Evolutionary conservation across 2,888 invertebrate genomes (phyloP).

Genomic region (Melangyna quadrimaculata): DNA sequence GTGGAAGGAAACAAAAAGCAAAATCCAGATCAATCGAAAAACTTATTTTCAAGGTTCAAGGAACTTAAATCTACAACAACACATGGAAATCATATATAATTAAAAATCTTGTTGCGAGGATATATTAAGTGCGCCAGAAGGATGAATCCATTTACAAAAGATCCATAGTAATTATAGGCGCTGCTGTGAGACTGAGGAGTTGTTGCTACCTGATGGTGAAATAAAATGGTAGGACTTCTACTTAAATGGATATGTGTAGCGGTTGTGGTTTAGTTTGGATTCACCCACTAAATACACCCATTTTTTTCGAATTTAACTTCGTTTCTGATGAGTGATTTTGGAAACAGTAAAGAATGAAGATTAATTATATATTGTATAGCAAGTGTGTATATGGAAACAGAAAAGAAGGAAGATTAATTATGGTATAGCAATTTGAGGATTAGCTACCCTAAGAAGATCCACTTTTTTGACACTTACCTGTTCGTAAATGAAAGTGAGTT

Average conservation of each 20-base stretch:
- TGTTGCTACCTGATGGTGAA: conserved; percentile 44
- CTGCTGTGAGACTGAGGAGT: conserved; percentile 9
- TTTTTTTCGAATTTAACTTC: conserved; percentile 7
- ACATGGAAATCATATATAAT: conserved; percentile 43
- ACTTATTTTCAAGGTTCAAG: conserved; percentile 1
- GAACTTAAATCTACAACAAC: not conserved
- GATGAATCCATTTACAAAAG: conserved; percentile 30
- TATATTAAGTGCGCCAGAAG: conserved; percentile 26
- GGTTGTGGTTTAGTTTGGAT: conserved; percentile 39
- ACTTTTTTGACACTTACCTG: not conserved
- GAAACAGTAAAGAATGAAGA: conserved; percentile 5
- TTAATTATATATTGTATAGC: conserved; percentile 47
- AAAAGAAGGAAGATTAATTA: conserved; percentile 41
- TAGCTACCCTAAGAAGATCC: conserved; percentile 10
- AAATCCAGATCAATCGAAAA: conserved; percentile 29
- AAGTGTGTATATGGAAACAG: not conserved
- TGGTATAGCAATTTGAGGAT: conserved; percentile 10
- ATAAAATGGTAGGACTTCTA: not conserved
- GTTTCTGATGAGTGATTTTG: not conserved
- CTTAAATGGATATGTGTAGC: not conserved
- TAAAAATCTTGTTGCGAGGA: conserved; percentile 37
- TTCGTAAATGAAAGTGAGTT: not conserved
- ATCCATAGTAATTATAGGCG: conserved; percentile 53
- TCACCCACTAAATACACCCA: conserved; percentile 60
- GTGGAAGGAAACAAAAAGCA: not conserved